Conservation (phyloP, 2,888 invertebrate species). For the Sclerodermus sp. region DNA sequence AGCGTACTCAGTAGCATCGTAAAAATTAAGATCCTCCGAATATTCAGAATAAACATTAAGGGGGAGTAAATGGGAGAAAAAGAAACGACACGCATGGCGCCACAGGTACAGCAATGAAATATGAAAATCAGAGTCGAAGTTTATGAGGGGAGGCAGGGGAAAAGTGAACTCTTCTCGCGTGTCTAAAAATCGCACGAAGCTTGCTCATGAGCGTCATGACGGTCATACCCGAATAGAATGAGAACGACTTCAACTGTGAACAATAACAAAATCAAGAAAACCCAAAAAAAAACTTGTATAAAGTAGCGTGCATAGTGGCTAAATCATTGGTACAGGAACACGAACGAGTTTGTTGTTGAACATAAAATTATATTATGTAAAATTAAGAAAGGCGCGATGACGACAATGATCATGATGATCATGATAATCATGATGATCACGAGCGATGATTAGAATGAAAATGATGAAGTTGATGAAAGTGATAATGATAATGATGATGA, state of each 20-base stretch:
- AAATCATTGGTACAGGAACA: slow-evolving; percentile 29
- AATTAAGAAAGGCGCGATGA: slow-evolving; percentile 30
- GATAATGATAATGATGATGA: slow-evolving; percentile 14
- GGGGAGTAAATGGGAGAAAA: too few species aligned
- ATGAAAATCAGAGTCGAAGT: too few species aligned
- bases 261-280: slow-evolving; percentile 7
- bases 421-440: too few species aligned
- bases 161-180: slow-evolving; percentile 15
- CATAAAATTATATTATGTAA: slow-evolving; percentile 43
- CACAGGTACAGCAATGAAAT: too few species aligned
- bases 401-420: too few species aligned
- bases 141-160: too few species aligned
- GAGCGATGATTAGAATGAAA: too few species aligned
- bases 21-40: neutral
- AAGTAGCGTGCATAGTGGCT: slow-evolving; percentile 41
- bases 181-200: slow-evolving; percentile 44
- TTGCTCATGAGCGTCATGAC: slow-evolving; percentile 34
- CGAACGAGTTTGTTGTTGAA: slow-evolving; percentile 52
- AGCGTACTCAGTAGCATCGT: neutral
- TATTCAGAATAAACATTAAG: neutral
- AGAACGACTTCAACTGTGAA: too few species aligned
- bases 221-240: too few species aligned
- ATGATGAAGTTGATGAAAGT: too few species aligned
- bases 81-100: too few species aligned
- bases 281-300: slow-evolving; percentile 32